These are phyloP conservation scores for Poecile atricapillus DNA, from an alignment of 2,113 vertebrate genomes.

Conservation along the genomic window DNA sequence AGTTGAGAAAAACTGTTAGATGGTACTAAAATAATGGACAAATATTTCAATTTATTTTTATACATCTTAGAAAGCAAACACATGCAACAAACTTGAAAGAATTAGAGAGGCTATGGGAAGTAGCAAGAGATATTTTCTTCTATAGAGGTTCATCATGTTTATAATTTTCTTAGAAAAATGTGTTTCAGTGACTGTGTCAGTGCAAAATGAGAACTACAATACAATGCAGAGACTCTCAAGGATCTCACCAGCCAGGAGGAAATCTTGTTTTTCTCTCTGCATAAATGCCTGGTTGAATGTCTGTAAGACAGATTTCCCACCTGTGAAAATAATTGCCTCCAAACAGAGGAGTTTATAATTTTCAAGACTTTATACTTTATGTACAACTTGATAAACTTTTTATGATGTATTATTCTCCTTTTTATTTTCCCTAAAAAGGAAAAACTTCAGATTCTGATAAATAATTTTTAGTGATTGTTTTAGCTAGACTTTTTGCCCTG, in stretches of 20 bases:
- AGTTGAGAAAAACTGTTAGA: background rate
- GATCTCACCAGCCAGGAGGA: background rate
- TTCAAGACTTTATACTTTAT: background rate
- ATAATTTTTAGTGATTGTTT: background rate
- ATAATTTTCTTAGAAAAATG: background rate
- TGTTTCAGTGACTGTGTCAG: background rate
- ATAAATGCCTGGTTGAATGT: background rate
- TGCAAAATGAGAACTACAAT: background rate
- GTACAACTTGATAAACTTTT: background rate
- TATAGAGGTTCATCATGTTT: background rate
- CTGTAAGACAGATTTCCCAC: background rate
- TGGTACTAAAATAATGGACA: background rate
- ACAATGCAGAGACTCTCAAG: background rate
- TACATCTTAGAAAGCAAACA: background rate
- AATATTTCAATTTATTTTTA: background rate
- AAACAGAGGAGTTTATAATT: background rate
- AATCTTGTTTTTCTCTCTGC: background rate
- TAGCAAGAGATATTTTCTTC: background rate
- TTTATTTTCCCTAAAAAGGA: rapidly evolving
- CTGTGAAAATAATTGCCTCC: background rate
- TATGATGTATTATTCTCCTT: background rate
- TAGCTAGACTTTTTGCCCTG: background rate
- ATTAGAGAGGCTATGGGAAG: background rate
- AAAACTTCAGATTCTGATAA: background rate
- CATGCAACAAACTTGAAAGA: background rate